Conservation (phyloP, 1,140 invertebrate genomes). For the Papilio polyxenes region DNA sequence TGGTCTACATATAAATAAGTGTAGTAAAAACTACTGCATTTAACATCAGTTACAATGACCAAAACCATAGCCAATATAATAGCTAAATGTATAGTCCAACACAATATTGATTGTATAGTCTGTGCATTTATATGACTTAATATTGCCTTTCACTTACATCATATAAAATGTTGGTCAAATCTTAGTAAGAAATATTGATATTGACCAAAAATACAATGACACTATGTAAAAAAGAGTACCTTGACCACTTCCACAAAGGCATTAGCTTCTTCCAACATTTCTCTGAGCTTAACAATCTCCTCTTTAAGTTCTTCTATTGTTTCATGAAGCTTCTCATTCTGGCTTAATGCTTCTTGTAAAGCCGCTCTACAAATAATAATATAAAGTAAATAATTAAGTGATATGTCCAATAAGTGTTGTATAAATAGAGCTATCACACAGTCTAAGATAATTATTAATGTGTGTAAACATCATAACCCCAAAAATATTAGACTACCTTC, state of each 20-base stretch:
- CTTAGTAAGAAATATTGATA: too few relatives aligned
- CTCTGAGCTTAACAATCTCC: conserved; percentile 83
- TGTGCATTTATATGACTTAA: too few relatives aligned
- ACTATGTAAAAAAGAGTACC: conserved; percentile 69
- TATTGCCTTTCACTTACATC: too few relatives aligned
- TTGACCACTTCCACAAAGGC: conserved; percentile 85
- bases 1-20: too few relatives aligned
- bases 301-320: conserved; percentile 82
- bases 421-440: background rate
- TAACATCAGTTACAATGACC: too few relatives aligned
- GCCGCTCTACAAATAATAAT: conserved; percentile 68
- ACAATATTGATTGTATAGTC: too few relatives aligned
- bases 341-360: conserved; percentile 83
- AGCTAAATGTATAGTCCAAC: too few relatives aligned
- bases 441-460: background rate
- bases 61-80: too few relatives aligned
- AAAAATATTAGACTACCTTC: conserved; percentile 17
- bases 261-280: conserved; percentile 85
- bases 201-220: too few relatives aligned
- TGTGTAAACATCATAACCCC: background rate
- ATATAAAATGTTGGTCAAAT: too few relatives aligned
- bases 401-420: too few relatives aligned
- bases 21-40: too few relatives aligned
- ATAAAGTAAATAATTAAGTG: background rate
- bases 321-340: conserved; percentile 82